phyloP scores from a whole-genome alignment of 2,113 vertebrate genomes.

The Dasyprocta punctata region DNA sequence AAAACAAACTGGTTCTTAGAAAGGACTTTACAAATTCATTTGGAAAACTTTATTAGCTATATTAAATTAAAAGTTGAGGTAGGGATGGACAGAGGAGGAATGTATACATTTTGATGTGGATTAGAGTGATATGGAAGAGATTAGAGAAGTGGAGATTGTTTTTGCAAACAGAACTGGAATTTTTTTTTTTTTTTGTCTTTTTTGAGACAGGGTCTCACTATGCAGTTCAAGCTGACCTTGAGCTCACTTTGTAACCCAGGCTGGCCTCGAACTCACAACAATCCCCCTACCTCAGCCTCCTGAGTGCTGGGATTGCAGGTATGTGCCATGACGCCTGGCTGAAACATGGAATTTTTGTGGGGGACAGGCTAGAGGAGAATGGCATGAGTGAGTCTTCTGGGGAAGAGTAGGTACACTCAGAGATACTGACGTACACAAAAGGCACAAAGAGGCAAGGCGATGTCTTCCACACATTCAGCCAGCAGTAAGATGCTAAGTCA shows the following conservation, averaged over 20 bases:
- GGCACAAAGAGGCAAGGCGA: background rate
- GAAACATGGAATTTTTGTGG: background rate
- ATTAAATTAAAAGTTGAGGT: background rate
- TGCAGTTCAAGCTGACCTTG: too few species aligned
- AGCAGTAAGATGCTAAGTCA: background rate
- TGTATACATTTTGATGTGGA: background rate
- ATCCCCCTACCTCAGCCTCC: too few species aligned
- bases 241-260: too few species aligned
- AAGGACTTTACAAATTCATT: background rate
- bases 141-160: background rate
- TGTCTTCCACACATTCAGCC: accelerated
- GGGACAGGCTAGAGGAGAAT: background rate
- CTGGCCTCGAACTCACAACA: too few species aligned
- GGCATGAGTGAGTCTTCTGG: too few species aligned
- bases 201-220: too few species aligned
- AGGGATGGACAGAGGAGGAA: background rate
- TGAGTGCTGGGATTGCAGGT: too few species aligned
- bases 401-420: accelerated
- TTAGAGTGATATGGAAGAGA: background rate
- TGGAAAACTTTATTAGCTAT: background rate
- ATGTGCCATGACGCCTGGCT: too few species aligned
- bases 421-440: background rate
- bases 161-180: background rate
- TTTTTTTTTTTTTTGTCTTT: too few species aligned
- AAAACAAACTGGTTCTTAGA: background rate